phyloP scores from a whole-genome alignment of 2,113 vertebrate species.

The Oreochromis spilurus region DNA sequence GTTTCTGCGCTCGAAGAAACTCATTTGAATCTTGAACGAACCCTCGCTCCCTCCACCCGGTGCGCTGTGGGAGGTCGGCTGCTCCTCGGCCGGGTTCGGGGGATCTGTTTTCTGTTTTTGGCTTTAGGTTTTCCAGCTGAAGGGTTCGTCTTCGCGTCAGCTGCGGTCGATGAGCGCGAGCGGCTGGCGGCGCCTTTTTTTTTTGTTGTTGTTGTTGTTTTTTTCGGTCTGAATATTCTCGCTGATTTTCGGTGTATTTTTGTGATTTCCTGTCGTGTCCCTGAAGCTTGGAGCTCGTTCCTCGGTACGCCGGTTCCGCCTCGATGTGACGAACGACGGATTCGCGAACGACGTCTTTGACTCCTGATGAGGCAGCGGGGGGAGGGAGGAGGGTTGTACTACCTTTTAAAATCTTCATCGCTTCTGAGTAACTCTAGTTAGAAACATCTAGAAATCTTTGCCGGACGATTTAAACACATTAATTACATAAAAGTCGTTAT shows the following conservation, averaged over 20 bases:
- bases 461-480: constrained; percentile 38
- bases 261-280: constrained; percentile 85
- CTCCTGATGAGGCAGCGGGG: constrained; percentile 2
- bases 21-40: constrained; percentile 51
- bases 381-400: constrained; percentile 51
- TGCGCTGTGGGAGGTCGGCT: constrained; percentile 53
- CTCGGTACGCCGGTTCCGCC: constrained; percentile 67
- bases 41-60: constrained; percentile 60
- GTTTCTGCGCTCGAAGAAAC: constrained; percentile 56
- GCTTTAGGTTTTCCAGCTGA: constrained; percentile 53
- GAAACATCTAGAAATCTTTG: constrained; percentile 76
- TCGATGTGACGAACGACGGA: constrained; percentile 1
- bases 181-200: constrained; percentile 31
- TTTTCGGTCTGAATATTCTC: constrained; percentile 59
- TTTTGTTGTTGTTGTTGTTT: not conserved
- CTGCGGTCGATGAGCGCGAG: not conserved
- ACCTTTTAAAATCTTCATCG: constrained; percentile 74
- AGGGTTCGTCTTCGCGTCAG: constrained; percentile 26
- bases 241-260: constrained; percentile 77
- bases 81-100: not conserved
- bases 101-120: not conserved
- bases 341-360: constrained; percentile 11
- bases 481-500: constrained; percentile 53
- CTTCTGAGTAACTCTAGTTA: constrained; percentile 82
- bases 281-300: constrained; percentile 76